Evolutionary conservation across 2,113 vertebrate genomes (phyloP).

Genomic region (Nycticryphes semicollaris): DNA sequence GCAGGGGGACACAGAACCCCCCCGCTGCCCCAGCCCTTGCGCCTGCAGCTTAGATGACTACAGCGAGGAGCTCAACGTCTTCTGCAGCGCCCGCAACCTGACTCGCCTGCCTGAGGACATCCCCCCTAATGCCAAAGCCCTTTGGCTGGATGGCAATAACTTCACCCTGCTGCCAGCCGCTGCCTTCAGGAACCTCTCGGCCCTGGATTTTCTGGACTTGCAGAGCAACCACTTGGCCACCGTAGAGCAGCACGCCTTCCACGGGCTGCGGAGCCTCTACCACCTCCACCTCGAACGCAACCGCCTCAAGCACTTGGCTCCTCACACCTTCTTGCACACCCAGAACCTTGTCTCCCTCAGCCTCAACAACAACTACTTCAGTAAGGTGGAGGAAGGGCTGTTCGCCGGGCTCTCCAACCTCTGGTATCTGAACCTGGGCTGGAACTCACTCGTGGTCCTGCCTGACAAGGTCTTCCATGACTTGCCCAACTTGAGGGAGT

Average conservation of each 20-base stretch:
- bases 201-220: constrained; percentile 90
- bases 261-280: constrained; percentile 80
- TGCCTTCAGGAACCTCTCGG: constrained; percentile 82
- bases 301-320: constrained; percentile 76
- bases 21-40: constrained; percentile 82
- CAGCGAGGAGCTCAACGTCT: constrained; percentile 84
- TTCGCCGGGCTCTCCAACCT: constrained; percentile 87
- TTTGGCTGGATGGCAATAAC: constrained; percentile 93
- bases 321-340: constrained; percentile 83
- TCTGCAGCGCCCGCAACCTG: constrained; percentile 89
- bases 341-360: constrained; percentile 87
- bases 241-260: constrained; percentile 86
- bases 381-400: constrained; percentile 85
- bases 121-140: constrained; percentile 75
- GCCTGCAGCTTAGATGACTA: constrained; percentile 84
- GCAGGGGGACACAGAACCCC: constrained; percentile 33
- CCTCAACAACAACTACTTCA: constrained; percentile 88
- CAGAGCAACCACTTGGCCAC: constrained; percentile 82
- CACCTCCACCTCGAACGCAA: constrained; percentile 92
- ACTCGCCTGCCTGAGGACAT: constrained; percentile 77
- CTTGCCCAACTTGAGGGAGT: constrained; percentile 84
- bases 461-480: constrained; percentile 87
- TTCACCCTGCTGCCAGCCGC: constrained; percentile 78
- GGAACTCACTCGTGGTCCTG: constrained; percentile 90
- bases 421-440: constrained; percentile 93